Evolutionary conservation across 2,888 invertebrate genomes (phyloP), one percentile per base, ranked within the genome.

Genomic region (Opisthograptis luteolata): DNA sequence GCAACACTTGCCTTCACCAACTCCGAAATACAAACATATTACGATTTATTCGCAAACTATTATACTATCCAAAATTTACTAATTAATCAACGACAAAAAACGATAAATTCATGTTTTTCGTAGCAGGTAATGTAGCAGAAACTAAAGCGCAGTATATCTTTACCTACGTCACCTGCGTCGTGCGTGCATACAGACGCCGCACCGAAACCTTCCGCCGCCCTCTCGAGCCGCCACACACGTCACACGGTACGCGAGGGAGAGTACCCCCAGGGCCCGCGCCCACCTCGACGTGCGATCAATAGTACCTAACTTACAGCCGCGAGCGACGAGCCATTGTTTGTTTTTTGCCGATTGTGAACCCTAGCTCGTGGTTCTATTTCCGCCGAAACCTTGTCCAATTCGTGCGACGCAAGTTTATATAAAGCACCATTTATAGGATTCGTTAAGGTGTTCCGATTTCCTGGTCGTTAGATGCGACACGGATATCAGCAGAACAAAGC

Each of bases 351-450:
- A 19, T 19, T 20, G 4, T 27, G 28, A 28, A 9, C 44, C 9
- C 22, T 22, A 28, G 46, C 47, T 53, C 47, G 42, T 43, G 55
- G 12, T 31, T 46, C 49, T 34, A 43, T 41, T 48, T 32, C 28
- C 34, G 41, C 39, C 47, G 22, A 42, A 44, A 41, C 48, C 46
- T 35, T 19, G 35, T 32, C 44, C 14, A 25, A 52, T 49, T 49
- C 41, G 35, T 31, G 31, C 10, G 5, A 27, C 34, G 20, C 36
- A 4, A 41, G 31, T 47, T 49, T 41, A 48, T 42, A 47, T 40
- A 43, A 34, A 41, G 20, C 22, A 28, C 43, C 30, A 44, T 48
- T 44, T 31, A 56, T 45, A 36, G 24, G 27, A 52, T 52, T 50
- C 31, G 53, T 35, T 45, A 39, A 19, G 47, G 39, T 37, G 47